A percentile compares a stretch with the other conserved stretches of the same genome.
Conservation (phyloP, 2,113 vertebrate genomes). For the Octodon degus region DNA sequence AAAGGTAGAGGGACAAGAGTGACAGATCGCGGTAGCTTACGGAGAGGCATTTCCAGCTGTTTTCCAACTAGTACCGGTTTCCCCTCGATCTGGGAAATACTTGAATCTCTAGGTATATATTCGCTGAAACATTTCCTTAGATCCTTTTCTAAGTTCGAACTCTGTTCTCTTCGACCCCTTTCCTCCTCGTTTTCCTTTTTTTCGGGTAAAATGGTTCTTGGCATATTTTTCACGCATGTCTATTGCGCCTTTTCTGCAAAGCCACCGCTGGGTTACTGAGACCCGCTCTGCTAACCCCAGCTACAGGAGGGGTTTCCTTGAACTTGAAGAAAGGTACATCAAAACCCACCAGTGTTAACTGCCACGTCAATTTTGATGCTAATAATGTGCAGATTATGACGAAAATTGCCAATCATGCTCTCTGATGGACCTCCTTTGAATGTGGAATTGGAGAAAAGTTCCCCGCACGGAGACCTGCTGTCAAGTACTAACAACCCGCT, state of each 20-base stretch:
- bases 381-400: conserved; percentile 99
- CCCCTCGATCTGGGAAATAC: conserved; percentile 88
- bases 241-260: conserved; percentile 83
- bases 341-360: conserved; percentile 93
- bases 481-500: conserved; percentile 99
- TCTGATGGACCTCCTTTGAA: conserved; percentile 99
- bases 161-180: neutral
- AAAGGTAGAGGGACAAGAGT: conserved; percentile 45
- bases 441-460: conserved; percentile 97
- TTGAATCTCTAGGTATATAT: conserved; percentile 87
- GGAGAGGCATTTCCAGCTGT: conserved; percentile 74
- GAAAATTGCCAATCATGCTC: conserved; percentile 99
- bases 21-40: conserved; percentile 54
- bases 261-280: conserved; percentile 87
- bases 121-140: conserved; percentile 80
- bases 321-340: conserved; percentile 94
- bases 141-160: conserved; percentile 75
- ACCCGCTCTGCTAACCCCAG: conserved; percentile 85
- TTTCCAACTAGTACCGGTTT: conserved; percentile 75
- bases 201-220: conserved; percentile 72
- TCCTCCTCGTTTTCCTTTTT: conserved; percentile 53
- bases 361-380: conserved; percentile 99
- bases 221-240: conserved; percentile 82
- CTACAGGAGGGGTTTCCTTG: conserved; percentile 93
- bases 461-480: conserved; percentile 98